Conservation (phyloP, 1,140 invertebrate genomes). For the Danaus plexippus region DNA sequence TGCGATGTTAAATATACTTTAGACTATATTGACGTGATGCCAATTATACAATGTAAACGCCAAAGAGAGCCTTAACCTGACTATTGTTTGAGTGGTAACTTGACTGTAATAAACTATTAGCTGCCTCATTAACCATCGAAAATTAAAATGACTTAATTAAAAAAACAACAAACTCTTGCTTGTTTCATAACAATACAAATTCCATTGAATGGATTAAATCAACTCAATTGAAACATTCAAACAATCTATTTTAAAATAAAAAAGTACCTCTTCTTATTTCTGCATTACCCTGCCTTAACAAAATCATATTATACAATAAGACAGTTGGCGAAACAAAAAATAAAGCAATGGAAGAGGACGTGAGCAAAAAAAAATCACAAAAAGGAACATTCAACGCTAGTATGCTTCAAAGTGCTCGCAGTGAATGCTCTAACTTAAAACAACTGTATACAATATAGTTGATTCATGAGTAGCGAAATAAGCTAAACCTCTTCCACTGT, state of each 20-base stretch:
- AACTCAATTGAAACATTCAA: conserved; percentile 69
- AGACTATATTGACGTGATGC: conserved; percentile 7
- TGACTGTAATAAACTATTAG: conserved; percentile 57
- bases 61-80: conserved; percentile 63
- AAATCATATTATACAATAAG: conserved; percentile 66
- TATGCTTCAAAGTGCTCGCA: conserved; percentile 31
- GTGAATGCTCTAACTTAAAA: conserved; percentile 30
- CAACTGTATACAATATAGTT: conserved; percentile 33
- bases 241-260: conserved; percentile 63
- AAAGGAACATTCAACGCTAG: conserved; percentile 47
- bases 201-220: conserved; percentile 70
- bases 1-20: conserved; percentile 55
- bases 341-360: conserved; percentile 66
- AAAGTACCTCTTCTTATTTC: conserved; percentile 69
- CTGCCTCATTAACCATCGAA: conserved; percentile 60
- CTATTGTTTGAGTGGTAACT: conserved; percentile 66
- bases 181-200: conserved; percentile 66
- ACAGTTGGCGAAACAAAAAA: conserved; percentile 64
- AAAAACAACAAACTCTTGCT: conserved; percentile 67
- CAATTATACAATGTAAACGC: conserved; percentile 34
- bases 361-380: conserved; percentile 67
- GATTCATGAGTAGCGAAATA: conserved; percentile 49
- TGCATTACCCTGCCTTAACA: conserved; percentile 70
- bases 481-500: conserved; percentile 60
- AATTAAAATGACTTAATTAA: conserved; percentile 63